These are phyloP conservation scores for Pygocentrus nattereri DNA, from an alignment of 2,797 vertebrate species.

Conservation along the genomic window DNA sequence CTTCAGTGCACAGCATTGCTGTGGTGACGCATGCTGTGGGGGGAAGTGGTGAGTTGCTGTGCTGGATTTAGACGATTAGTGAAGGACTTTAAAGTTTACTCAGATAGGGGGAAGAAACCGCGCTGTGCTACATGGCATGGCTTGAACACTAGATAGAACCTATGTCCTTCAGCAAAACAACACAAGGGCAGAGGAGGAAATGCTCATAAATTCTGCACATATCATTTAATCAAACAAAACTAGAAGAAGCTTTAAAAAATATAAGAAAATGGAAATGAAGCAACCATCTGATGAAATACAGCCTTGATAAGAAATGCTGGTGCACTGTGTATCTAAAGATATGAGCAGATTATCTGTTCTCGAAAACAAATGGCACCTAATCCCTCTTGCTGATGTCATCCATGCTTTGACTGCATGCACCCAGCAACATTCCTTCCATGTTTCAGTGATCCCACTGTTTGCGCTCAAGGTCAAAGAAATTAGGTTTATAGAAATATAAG, in stretches of 20 bases:
- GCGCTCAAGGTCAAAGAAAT: background rate
- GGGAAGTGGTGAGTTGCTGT: conserved; percentile 69
- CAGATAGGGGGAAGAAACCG: conserved; percentile 63
- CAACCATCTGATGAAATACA: background rate
- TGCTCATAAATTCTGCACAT: background rate
- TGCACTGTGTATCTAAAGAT: conserved; percentile 58
- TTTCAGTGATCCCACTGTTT: conserved; percentile 63
- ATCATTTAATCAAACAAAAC: background rate
- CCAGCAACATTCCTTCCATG: conserved; percentile 78
- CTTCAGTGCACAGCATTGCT: conserved; percentile 50
- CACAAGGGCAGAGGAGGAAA: conserved; percentile 2
- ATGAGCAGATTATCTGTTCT: conserved; percentile 71
- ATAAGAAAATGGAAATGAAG: background rate
- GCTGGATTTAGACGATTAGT: conserved; percentile 75
- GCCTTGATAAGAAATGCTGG: conserved; percentile 22
- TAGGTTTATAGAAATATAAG: background rate
- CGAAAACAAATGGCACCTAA: conserved; percentile 71
- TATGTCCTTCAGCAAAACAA: conserved; percentile 6
- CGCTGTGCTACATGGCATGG: conserved; percentile 43
- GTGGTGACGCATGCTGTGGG: conserved; percentile 54
- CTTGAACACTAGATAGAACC: conserved; percentile 40
- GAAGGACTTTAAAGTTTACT: conserved; percentile 60
- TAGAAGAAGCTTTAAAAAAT: background rate
- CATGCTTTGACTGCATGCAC: conserved; percentile 66
- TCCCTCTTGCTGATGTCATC: conserved; percentile 56